Evolutionary conservation across 2,797 vertebrate genomes (phyloP), one percentile per base, ranked within the genome.

Genomic region (Gila robusta): DNA sequence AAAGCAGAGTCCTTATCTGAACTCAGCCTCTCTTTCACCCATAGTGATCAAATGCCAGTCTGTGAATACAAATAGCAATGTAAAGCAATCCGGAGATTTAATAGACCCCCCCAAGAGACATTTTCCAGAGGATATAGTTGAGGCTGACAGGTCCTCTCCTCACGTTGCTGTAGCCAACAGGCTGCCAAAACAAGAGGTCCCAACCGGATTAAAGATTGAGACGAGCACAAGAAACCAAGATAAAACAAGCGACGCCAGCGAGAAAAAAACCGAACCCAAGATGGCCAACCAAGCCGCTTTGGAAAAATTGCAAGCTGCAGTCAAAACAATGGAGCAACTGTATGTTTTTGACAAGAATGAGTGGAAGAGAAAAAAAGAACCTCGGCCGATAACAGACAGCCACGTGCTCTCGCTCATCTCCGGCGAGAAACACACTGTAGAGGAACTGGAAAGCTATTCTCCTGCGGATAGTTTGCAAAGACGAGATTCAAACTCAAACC

Each of bases 281-380:
- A 91, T 93, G 88, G 90, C 91, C 0, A 96, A 95, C 44, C 94
- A 93, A 26, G 95, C 89, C 2, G 97, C 98, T 0, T 90, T 99
- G 87, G 95, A 97, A 83, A 99, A 98, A 92, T 94, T 99, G 47
- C 97, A 97, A 14, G 98, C 98, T 0, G 98, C 98, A 0, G 98
- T 99, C 83, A 96, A 97, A 83, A 99, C 97, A 66, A 99, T 99
- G 98, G 98, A 99, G 83, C 96, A 99, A 87, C 95, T 99, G 0
- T 99, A 99, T 59, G 96, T 97, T n/a, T 98, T 97, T 90, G 95
- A 96, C 64, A 95, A 93, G 70, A 96, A 97, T 0, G 97, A 99
- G 83, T 99, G 98, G 98, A 98, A 97, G 79, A 96, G 98, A 83
- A 98, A 96, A 90, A 95, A 92, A 0, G 92, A 97, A 54, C 94